Evolutionary conservation across 2,113 vertebrate species (phyloP).

Genomic region (Sterna hirundo): DNA sequence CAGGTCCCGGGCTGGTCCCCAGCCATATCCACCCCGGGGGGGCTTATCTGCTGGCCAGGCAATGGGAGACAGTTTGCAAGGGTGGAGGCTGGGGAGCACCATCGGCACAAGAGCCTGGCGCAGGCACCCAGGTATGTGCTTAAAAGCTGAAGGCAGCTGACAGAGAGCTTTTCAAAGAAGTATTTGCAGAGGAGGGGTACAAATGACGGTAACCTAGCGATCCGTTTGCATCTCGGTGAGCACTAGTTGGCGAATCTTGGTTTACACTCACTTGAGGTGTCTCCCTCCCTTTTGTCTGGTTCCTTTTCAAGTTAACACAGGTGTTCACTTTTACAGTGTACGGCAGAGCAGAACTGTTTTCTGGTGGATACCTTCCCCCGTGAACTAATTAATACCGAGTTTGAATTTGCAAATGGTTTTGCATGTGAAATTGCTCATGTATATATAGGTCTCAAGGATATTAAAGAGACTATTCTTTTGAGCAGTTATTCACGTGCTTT

Average conservation of each 20-base stretch:
- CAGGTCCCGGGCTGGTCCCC: not conserved
- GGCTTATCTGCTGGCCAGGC: not conserved
- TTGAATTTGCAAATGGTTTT: not conserved
- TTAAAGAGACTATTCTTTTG: not conserved
- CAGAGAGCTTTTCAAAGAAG: not conserved
- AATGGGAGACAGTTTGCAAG: not conserved
- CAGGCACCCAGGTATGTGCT: not conserved
- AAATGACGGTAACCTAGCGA: not conserved
- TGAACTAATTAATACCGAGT: not conserved
- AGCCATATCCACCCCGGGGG: not conserved
- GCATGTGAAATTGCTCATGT: not conserved
- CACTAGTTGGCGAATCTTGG: not conserved
- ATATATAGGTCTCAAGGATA: not conserved
- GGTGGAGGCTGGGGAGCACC: not conserved
- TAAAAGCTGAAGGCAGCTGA: slow-evolving; percentile 41
- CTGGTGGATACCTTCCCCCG: not conserved
- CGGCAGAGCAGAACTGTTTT: not conserved
- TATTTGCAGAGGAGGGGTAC: not conserved
- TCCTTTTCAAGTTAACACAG: not conserved
- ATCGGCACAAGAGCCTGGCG: not conserved
- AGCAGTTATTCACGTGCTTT: not conserved
- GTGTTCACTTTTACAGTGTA: not conserved
- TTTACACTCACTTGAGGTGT: not conserved
- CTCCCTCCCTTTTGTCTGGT: not conserved
- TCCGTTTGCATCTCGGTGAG: not conserved